Conservation (phyloP, 1,140 invertebrate genomes). For the Neodiprion fabricii region DNA sequence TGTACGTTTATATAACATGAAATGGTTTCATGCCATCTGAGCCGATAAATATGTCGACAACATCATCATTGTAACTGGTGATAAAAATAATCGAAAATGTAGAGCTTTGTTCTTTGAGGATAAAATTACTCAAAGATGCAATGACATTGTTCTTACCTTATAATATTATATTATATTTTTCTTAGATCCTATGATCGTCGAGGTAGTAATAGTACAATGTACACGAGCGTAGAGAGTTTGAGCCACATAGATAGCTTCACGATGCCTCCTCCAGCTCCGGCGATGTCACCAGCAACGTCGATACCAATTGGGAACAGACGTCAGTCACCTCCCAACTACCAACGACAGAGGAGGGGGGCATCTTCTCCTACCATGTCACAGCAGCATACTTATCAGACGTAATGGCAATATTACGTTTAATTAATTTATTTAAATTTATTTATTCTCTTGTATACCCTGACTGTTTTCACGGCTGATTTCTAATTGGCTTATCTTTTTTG, state of each 20-base stretch:
- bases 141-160: conserved; percentile 11
- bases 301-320: conserved; percentile 37
- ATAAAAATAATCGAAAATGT: too few relatives aligned
- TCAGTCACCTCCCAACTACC: not conserved
- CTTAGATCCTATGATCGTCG: conserved; percentile 52
- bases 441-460: not conserved
- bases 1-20: too few relatives aligned
- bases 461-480: not conserved
- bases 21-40: too few relatives aligned
- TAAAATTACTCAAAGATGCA: not conserved
- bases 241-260: conserved; percentile 50
- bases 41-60: too few relatives aligned
- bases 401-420: conserved; percentile 23
- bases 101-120: too few relatives aligned
- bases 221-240: conserved; percentile 60
- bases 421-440: not conserved
- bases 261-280: conserved; percentile 46
- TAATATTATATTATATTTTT: conserved; percentile 20
- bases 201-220: conserved; percentile 59
- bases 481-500: conserved; percentile 25
- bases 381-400: conserved; percentile 37
- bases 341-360: not conserved
- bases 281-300: conserved; percentile 39
- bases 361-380: conserved; percentile 31
- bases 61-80: too few relatives aligned